phyloP scores from a whole-genome alignment of 2,113 vertebrate genomes.

The Cyphomyrus plagiostoma region DNA sequence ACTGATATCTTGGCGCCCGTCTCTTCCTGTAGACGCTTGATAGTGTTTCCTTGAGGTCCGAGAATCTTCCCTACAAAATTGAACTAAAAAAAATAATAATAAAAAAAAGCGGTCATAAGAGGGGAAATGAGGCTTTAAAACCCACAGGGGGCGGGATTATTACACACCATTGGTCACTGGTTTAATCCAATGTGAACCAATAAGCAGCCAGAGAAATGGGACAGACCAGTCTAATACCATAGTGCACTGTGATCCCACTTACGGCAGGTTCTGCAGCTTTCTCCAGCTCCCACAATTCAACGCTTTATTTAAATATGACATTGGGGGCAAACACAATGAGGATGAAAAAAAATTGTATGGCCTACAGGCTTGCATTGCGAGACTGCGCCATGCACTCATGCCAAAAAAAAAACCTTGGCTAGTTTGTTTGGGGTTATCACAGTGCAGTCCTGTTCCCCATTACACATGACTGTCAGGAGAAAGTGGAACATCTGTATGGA shows the following conservation, averaged over 20 bases:
- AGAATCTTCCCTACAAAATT: conserved; percentile 98
- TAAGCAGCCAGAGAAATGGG: background rate
- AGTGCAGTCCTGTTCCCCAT: background rate
- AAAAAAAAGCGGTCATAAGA: conserved; percentile 5
- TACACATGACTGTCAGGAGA: background rate
- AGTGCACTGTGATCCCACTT: background rate
- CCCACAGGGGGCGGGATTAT: background rate
- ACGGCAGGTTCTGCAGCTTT: background rate
- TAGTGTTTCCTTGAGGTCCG: conserved; percentile 96
- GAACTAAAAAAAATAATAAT: conserved; percentile 58
- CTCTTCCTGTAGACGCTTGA: conserved; percentile 96
- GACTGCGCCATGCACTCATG: background rate
- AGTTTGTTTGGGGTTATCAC: background rate
- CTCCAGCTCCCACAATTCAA: background rate
- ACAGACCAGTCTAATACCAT: background rate
- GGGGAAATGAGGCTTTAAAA: conserved; percentile 22
- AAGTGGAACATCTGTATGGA: background rate
- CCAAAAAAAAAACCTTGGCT: background rate
- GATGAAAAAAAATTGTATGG: background rate
- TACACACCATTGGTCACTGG: background rate
- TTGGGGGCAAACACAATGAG: background rate
- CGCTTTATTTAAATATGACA: background rate
- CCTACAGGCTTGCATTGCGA: background rate
- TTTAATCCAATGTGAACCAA: conserved; percentile 5
- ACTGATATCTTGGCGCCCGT: conserved; percentile 98